These are phyloP conservation scores for Lasiurus cinereus DNA, from an alignment of 2,113 vertebrate species.

Conservation along the genomic window DNA sequence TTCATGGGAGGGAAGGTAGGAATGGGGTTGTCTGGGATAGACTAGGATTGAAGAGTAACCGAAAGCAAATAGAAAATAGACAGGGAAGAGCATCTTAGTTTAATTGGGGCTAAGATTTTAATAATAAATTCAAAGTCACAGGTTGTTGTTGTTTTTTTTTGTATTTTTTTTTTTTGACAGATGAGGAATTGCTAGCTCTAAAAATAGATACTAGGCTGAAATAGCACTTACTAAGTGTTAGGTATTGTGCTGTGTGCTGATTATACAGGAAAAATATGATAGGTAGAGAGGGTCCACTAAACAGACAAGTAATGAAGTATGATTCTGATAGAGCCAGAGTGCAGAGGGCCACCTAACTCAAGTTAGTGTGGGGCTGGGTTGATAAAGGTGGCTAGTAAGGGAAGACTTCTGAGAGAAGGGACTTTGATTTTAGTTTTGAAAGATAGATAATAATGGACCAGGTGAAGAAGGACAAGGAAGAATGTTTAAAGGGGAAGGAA, in stretches of 20 bases:
- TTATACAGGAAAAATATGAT: not conserved
- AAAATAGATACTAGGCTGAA: not conserved
- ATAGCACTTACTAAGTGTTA: not conserved
- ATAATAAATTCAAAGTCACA: slow-evolving; percentile 43
- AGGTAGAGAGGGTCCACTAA: not conserved
- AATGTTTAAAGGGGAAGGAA: slow-evolving; percentile 28
- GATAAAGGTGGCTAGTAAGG: not conserved
- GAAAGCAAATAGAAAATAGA: slow-evolving; percentile 46
- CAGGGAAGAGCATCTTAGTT: slow-evolving; percentile 47
- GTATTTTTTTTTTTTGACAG: slow-evolving; percentile 1
- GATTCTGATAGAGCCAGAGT: slow-evolving; percentile 10
- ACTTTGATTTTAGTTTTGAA: slow-evolving; percentile 38
- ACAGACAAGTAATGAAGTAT: slow-evolving; percentile 16
- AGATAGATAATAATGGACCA: not conserved
- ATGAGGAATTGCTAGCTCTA: slow-evolving; percentile 21
- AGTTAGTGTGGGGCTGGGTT: not conserved
- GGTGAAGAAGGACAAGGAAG: not conserved
- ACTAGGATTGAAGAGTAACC: slow-evolving; percentile 37
- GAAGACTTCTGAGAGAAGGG: not conserved
- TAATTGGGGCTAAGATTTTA: slow-evolving; percentile 37
- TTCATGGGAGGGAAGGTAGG: not conserved
- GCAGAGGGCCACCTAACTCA: not conserved
- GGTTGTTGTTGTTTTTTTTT: no score
- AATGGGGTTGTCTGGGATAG: not conserved
- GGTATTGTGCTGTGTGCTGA: not conserved